A percentile compares a stretch with the other conserved stretches of the same genome.
These are phyloP conservation scores for Caradrina clavipalpis DNA, from an alignment of 2,888 invertebrate species.

Conservation along the genomic window DNA sequence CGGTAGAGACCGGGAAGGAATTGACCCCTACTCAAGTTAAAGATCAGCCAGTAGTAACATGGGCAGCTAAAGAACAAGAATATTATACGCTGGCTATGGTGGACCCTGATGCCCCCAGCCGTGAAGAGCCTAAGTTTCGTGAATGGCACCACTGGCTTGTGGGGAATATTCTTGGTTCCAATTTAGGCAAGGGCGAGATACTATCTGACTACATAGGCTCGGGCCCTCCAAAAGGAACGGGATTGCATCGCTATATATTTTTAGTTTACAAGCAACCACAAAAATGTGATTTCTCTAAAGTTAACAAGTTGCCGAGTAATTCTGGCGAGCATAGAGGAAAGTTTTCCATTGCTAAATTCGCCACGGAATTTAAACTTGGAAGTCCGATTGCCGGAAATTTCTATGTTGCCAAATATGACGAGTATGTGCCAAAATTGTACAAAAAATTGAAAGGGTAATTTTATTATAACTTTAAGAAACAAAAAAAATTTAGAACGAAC, in stretches of 20 bases:
- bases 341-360: constrained; percentile 91
- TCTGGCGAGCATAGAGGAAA: constrained; percentile 90
- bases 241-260: constrained; percentile 94
- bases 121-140: constrained; percentile 92
- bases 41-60: constrained; percentile 92
- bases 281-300: constrained; percentile 84
- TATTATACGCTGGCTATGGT: constrained; percentile 92
- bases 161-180: constrained; percentile 93
- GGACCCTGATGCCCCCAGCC: constrained; percentile 95
- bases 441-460: constrained; percentile 81
- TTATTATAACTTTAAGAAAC: not conserved
- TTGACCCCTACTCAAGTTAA: constrained; percentile 94
- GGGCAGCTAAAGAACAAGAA: constrained; percentile 90
- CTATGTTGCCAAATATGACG: constrained; percentile 91
- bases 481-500: constrained; percentile 9
- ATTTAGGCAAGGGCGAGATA: constrained; percentile 92
- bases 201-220: constrained; percentile 92
- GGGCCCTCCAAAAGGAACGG: constrained; percentile 94
- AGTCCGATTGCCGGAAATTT: constrained; percentile 92
- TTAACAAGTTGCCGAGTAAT: constrained; percentile 81
- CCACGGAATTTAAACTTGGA: constrained; percentile 90
- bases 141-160: constrained; percentile 96
- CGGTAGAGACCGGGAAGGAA: constrained; percentile 92
- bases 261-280: constrained; percentile 92
- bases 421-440: constrained; percentile 90